Conservation (phyloP, 2,797 vertebrate genomes). For the Rousettus madagascariensis region DNA sequence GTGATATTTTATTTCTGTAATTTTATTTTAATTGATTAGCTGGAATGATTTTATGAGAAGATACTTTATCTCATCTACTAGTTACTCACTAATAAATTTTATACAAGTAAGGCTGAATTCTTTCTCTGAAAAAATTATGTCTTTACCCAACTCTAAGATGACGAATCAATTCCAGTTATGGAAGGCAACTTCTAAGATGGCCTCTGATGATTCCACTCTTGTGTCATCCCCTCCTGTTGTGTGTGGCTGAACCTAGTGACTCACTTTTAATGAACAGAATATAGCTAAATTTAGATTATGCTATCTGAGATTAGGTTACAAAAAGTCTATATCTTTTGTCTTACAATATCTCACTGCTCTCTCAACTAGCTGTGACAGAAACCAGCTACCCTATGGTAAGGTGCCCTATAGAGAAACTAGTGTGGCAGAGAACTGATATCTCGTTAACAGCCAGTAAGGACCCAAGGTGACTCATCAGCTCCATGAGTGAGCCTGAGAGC, state of each 20-base stretch:
- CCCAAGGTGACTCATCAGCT: neutral
- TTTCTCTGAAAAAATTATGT: neutral
- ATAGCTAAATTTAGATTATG: neutral
- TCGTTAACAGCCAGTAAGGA: neutral
- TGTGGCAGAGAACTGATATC: neutral
- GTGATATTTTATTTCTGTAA: too few relatives aligned
- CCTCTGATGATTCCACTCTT: neutral
- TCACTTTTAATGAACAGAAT: neutral
- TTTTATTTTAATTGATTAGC: neutral
- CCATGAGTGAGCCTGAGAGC: neutral
- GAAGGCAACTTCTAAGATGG: neutral
- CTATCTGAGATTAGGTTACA: neutral
- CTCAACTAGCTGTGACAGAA: neutral
- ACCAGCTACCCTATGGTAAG: neutral
- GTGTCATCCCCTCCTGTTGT: neutral
- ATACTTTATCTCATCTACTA: neutral
- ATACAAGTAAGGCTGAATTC: neutral
- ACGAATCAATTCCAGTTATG: neutral
- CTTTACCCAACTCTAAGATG: neutral
- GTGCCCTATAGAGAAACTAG: neutral
- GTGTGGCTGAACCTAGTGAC: neutral
- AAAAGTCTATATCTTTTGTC: neutral
- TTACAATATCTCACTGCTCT: neutral
- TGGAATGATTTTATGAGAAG: neutral
- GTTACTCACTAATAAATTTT: neutral